Base-by-base conservation (phyloP, 64 coral and sea anemone species). In the Acropora tenuis region DNA sequence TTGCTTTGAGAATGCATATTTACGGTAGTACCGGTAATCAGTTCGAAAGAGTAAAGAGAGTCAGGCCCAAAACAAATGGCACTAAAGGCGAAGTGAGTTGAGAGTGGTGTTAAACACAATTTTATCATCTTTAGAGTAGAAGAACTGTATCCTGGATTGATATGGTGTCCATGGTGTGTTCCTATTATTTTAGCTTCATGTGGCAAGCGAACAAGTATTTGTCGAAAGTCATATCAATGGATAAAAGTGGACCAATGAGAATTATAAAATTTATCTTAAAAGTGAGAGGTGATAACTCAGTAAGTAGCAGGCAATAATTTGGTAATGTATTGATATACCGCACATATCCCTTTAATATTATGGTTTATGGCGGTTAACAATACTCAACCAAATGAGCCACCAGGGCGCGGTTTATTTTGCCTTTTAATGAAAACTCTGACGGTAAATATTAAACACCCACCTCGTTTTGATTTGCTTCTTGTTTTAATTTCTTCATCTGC, bases 401-500 rank as follows among this genome's bases (percentile, higher is more conserved):
- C 50, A 53, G 50, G 50, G 50, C 50, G 50, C 50, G 8, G 50
- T 53, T 53, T 53, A 53, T 53, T 63, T 16, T 44, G 59, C 60
- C 50, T 59, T 30, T 82, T 63, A 41, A 15, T 61, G 48, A 12
- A 43, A 87, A 4, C 47, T 20, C 4, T 69, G 50, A 43, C 50
- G 3, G 50, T 53, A 53, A 53, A 3, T 53, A 53, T 53, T 53
- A 53, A 53, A 77, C 53, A 15, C 43, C 77, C 19, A 93, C 95
- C 83, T 91, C 93, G 90, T 55, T 97, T 97, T 30, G 95, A 94
- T 52, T 86, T 93, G 75, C 88, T 94, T 1, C 88, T 49, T 63
- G 81, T 96, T n/a, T 85, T 78, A 55, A 93, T 13, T 75, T 83
- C 87, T 47, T 93, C 88, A 81, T 98, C 93, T 40, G 96, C 93